A percentile compares a stretch with the other conserved stretches of the same genome.
Conservation (phyloP, 2,888 invertebrate genomes). For the Anorthoa munda region DNA sequence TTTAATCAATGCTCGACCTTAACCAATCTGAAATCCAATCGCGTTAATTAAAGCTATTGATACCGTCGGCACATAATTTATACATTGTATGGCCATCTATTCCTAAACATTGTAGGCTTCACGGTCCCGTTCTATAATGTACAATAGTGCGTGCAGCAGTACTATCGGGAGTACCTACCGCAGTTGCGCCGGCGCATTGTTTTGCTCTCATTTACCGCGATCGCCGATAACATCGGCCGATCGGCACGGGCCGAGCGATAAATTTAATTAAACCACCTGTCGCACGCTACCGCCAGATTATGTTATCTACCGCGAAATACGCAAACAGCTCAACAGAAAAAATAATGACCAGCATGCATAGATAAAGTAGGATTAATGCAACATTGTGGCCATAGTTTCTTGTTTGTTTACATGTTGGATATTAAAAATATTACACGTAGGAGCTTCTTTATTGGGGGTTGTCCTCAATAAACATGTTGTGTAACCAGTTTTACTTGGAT, state of each 20-base stretch:
- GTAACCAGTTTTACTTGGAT: constrained; percentile 31
- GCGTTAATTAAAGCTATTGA: constrained; percentile 62
- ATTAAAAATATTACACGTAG: constrained; percentile 55
- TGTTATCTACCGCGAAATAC: constrained; percentile 79
- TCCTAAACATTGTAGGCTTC: constrained; percentile 61
- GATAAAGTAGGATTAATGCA: constrained; percentile 70
- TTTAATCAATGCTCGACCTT: constrained; percentile 59
- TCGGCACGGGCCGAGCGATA: constrained; percentile 77
- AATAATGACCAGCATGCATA: constrained; percentile 67
- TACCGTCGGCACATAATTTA: constrained; percentile 53
- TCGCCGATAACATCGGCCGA: constrained; percentile 70
- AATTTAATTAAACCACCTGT: constrained; percentile 85
- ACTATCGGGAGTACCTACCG: constrained; percentile 71
- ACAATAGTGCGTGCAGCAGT: constrained; percentile 66
- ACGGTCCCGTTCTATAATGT: constrained; percentile 67
- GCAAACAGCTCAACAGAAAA: constrained; percentile 63
- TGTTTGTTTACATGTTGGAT: constrained; percentile 55
- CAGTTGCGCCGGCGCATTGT: constrained; percentile 71
- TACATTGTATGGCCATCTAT: constrained; percentile 57
- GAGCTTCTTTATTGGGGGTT: constrained; percentile 46
- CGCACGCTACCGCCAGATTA: constrained; percentile 73
- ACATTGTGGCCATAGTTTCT: constrained; percentile 53
- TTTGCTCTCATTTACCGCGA: constrained; percentile 71
- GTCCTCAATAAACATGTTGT: constrained; percentile 46
- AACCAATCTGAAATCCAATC: constrained; percentile 57